Base-by-base conservation (phyloP, 1,140 invertebrate species). In the Spodoptera frugiperda region DNA sequence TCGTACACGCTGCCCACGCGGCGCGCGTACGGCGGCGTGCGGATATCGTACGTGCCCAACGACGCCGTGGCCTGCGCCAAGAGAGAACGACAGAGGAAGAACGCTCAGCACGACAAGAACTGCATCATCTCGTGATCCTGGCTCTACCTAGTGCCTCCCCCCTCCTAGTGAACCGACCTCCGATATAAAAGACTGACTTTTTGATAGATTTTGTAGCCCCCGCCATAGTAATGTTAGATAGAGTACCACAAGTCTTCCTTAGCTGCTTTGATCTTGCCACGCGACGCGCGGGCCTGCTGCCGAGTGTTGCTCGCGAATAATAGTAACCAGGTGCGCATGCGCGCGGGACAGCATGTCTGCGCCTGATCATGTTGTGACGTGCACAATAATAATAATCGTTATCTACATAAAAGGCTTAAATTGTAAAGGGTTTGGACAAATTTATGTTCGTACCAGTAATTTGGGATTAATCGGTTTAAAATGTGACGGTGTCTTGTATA, bases 41-140 rank as follows among this genome's bases (percentile, higher is more conserved):
- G 97, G 55, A 98, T 98, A 79, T 98, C 97, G 10, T 98, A 98
- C 92, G 97, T 98, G 77, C 97, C 97, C 78, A 98, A 98, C 88
- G 97, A 98, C 91, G 96, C 97, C 0, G 94, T 98, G 15, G 97
- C 97, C 12, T 97, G 96, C 83, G 97, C 97, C 48, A 95, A 96
- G 79, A 94, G 96, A 76, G 95, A 96, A 59, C 94, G 96, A 76
- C 95, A 95, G 73, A 88, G 94, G 75, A 93, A 80, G 84, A 95
- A 86, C 79, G 94, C 78, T 70, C 88, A 82, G 77, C 89, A 96
- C 82, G 96, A 96, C 89, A 96, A 97, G 84, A 96, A 96, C 83
- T 96, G 96, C 86, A 95, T 96, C 78, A 96, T 96, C 84, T 96
- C 96, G 93, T 96, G 96, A 96, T 95, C 88, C 78, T 84, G 87